Conservation (phyloP, 1,140 invertebrate species). For the Berghia stephanieae region DNA sequence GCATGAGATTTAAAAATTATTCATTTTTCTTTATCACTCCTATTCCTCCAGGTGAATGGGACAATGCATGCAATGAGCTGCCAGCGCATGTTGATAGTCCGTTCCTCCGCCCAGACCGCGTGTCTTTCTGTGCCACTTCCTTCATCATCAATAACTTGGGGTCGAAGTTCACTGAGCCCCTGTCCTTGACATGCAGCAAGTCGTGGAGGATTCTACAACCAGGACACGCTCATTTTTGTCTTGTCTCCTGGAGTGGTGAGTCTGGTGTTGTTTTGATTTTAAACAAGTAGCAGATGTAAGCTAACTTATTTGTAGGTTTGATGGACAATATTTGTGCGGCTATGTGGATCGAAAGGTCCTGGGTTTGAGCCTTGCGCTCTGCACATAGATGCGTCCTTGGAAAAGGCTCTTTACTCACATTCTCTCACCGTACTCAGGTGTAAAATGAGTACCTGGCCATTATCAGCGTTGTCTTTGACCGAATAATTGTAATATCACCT, state of each 20-base stretch:
- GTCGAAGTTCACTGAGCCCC: constrained; percentile 68
- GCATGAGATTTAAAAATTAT: too few relatives aligned
- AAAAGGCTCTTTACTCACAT: too few relatives aligned
- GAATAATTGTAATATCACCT: too few relatives aligned
- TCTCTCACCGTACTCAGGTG: too few relatives aligned
- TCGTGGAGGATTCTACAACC: constrained; percentile 66
- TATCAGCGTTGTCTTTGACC: too few relatives aligned
- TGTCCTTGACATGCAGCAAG: constrained; percentile 66
- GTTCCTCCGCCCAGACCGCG: constrained; percentile 65
- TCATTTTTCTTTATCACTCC: too few relatives aligned
- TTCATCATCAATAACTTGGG: constrained; percentile 69
- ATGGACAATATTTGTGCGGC: too few relatives aligned
- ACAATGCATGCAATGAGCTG: constrained; percentile 78
- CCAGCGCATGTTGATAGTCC: constrained; percentile 66
- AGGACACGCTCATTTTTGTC: constrained; percentile 68
- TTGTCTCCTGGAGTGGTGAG: constrained; percentile 67
- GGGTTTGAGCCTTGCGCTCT: too few relatives aligned
- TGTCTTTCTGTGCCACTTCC: constrained; percentile 66
- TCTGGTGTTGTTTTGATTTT: constrained; percentile 16
- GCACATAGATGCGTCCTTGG: too few relatives aligned
- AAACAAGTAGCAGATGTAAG: not conserved
- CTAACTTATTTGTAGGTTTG: not conserved
- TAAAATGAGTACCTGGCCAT: too few relatives aligned
- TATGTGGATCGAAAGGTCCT: too few relatives aligned
- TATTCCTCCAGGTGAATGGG: constrained; percentile 76